Percentiles rank a stretch among this genome's conserved stretches.
phyloP scores from a whole-genome alignment of 2,888 invertebrate species.

The Hirtodrosophila confusa region DNA sequence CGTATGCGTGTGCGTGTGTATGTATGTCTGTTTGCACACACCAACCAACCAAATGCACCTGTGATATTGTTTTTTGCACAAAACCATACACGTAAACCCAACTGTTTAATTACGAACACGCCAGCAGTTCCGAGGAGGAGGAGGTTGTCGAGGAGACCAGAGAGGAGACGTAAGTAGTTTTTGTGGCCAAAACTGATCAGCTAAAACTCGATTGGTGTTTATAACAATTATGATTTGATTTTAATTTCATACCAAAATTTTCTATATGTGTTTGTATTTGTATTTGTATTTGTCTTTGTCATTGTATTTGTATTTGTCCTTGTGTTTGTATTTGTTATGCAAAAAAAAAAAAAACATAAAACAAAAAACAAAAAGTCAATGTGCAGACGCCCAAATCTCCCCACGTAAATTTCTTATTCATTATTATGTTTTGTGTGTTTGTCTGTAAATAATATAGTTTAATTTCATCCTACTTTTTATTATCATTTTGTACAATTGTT shows the following conservation, averaged over 20 bases:
- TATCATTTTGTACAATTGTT: constrained; percentile 51
- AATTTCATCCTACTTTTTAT: constrained; percentile 13
- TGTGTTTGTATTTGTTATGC: constrained; percentile 45
- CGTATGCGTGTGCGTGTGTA: background rate
- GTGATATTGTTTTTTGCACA: constrained; percentile 63
- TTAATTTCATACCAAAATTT: constrained; percentile 37
- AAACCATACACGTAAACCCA: constrained; percentile 34
- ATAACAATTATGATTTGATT: constrained; percentile 48
- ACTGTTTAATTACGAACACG: constrained; percentile 73
- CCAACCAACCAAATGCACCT: constrained; percentile 44
- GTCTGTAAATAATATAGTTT: constrained; percentile 52
- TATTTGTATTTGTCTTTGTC: constrained; percentile 26
- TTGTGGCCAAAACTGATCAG: constrained; percentile 60
- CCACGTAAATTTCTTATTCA: constrained; percentile 8
- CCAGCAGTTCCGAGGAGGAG: constrained; percentile 84
- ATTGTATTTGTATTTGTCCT: constrained; percentile 25
- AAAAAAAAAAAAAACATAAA: constrained; percentile 10
- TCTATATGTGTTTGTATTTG: constrained; percentile 45
- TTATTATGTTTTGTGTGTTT: constrained; percentile 56
- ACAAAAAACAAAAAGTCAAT: constrained; percentile 25
- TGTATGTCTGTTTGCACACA: constrained; percentile 7
- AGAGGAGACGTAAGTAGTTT: constrained; percentile 84
- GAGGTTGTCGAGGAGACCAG: constrained; percentile 84
- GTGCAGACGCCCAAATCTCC: constrained; percentile 45
- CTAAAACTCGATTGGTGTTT: constrained; percentile 65